These are phyloP conservation scores for Chroicocephalus ridibundus DNA, from an alignment of 2,113 vertebrate genomes.

Conservation along the genomic window DNA sequence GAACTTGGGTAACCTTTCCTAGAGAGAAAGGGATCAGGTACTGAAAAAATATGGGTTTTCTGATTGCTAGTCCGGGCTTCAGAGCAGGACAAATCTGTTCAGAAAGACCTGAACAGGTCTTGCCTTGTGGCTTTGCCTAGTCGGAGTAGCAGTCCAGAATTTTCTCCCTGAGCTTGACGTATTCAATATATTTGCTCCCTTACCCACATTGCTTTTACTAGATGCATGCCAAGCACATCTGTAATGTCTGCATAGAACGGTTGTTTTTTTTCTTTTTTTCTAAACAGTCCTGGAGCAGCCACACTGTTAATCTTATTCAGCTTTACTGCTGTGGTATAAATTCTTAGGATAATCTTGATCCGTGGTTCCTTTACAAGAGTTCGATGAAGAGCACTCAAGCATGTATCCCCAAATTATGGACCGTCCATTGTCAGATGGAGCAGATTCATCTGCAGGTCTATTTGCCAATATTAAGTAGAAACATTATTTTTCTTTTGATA, in stretches of 20 bases:
- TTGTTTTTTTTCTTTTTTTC: rapidly evolving
- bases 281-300: background rate
- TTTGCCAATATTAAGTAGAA: background rate
- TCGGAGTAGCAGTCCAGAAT: background rate
- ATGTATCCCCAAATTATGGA: background rate
- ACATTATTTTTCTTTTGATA: conserved; percentile 12
- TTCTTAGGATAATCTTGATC: background rate
- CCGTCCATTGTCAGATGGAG: background rate
- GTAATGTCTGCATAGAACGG: background rate
- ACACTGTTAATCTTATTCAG: background rate
- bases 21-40: background rate
- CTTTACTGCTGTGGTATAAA: background rate
- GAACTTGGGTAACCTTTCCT: background rate
- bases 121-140: background rate
- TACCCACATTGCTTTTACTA: background rate
- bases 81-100: background rate
- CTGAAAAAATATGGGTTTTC: rapidly evolving
- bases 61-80: background rate
- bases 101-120: background rate
- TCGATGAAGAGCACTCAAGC: background rate
- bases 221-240: background rate
- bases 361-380: background rate
- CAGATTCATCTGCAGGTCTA: background rate
- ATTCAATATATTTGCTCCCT: background rate
- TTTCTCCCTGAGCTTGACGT: background rate